A percentile compares a stretch with the other conserved stretches of the same genome.
phyloP scores from a whole-genome alignment of 2,888 invertebrate species.

The Cosmia trapezina region DNA sequence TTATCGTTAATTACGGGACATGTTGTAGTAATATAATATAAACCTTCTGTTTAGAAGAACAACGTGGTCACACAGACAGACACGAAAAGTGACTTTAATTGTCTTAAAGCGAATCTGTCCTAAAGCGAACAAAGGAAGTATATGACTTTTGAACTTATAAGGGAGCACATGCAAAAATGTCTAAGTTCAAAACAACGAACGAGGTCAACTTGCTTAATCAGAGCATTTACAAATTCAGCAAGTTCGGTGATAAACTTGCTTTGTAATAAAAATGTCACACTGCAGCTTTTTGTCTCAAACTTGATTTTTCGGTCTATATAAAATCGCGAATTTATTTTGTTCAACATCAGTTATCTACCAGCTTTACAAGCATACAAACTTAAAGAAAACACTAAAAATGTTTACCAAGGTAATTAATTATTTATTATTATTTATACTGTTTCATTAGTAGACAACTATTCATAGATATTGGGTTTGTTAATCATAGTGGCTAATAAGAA shows the following conservation, averaged over 20 bases:
- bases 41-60: no score
- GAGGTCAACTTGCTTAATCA: constrained; percentile 31
- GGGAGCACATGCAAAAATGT: no score
- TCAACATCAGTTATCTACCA: constrained; percentile 19
- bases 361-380: constrained; percentile 6
- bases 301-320: constrained; percentile 32
- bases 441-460: no score
- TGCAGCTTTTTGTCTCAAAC: constrained; percentile 20
- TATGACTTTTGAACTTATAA: no score
- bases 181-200: no score
- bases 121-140: no score
- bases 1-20: no score
- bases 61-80: no score
- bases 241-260: constrained; percentile 12
- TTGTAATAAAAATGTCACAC: constrained; percentile 5
- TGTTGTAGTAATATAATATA: no score
- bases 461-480: background rate
- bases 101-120: no score
- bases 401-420: constrained; percentile 27
- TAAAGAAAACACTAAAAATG: constrained; percentile 4
- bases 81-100: background rate
- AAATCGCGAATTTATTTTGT: constrained; percentile 23
- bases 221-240: constrained; percentile 33
- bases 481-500: background rate
- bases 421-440: no score